Evolutionary conservation across 2,888 invertebrate genomes (phyloP).

Genomic region (Eilema caniola): DNA sequence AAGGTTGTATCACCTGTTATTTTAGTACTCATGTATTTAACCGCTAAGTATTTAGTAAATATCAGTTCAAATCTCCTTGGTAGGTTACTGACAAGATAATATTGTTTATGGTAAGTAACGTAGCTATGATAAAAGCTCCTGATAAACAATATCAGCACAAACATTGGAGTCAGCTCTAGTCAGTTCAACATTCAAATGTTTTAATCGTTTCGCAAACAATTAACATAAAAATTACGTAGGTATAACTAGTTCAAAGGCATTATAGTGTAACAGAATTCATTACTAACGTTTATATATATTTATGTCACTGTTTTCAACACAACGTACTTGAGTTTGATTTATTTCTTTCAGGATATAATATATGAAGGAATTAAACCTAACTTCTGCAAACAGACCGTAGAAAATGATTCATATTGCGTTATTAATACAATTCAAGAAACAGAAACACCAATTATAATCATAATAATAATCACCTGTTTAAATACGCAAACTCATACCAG

Average conservation of each 20-base stretch:
- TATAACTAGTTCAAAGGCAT: slow-evolving; percentile 17
- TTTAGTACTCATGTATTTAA: slow-evolving; percentile 5
- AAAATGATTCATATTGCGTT: slow-evolving; percentile 8
- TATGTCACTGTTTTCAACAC: slow-evolving; percentile 15
- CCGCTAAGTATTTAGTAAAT: slow-evolving; percentile 7
- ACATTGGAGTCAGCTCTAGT: slow-evolving; percentile 12
- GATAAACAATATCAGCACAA: slow-evolving; percentile 40
- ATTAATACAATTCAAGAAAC: slow-evolving; percentile 20
- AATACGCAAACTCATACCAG: slow-evolving; percentile 72
- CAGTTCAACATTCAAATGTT: slow-evolving; percentile 8
- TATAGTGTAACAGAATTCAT: slow-evolving; percentile 18
- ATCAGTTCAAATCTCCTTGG: slow-evolving; percentile 25
- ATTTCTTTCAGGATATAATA: not conserved
- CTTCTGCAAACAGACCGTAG: not conserved
- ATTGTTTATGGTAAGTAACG: slow-evolving; percentile 39
- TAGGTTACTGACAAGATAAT: slow-evolving; percentile 39
- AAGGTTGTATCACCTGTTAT: slow-evolving; percentile 3
- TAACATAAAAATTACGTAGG: slow-evolving; percentile 19
- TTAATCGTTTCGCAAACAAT: slow-evolving; percentile 20
- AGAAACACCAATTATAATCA: slow-evolving; percentile 27
- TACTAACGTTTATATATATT: slow-evolving; percentile 10
- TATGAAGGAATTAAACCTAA: not conserved
- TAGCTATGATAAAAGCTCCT: slow-evolving; percentile 35
- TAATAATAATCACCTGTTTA: slow-evolving; percentile 61
- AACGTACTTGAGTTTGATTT: slow-evolving; percentile 7